Conservation (phyloP, 2,797 vertebrate species). For the Gymnodraco acuticeps region DNA sequence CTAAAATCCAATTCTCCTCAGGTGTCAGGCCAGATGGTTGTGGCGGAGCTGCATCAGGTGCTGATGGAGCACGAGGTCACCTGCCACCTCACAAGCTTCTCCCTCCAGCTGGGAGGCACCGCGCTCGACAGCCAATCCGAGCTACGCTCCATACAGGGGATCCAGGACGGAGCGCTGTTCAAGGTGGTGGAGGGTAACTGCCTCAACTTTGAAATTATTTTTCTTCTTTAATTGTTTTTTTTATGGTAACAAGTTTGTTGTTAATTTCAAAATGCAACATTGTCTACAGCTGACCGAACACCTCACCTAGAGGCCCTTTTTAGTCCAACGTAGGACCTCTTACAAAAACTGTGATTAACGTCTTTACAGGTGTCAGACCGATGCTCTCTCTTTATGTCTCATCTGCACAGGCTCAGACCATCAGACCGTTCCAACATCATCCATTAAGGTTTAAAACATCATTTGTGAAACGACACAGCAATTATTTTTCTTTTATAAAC, state of each 20-base stretch:
- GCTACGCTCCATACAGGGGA: constrained; percentile 88
- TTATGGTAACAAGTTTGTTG: not conserved
- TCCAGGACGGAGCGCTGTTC: constrained; percentile 89
- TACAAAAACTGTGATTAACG: not conserved
- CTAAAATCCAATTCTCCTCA: constrained; percentile 55
- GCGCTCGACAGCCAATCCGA: constrained; percentile 90
- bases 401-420: too few species aligned
- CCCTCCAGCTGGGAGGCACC: constrained; percentile 90
- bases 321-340: not conserved
- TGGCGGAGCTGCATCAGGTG: constrained; percentile 95
- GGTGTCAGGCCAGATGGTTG: constrained; percentile 96
- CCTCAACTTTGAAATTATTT: not conserved
- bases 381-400: not conserved
- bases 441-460: not conserved
- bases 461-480: not conserved
- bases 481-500: not conserved
- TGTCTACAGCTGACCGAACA: not conserved
- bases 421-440: not conserved
- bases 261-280: not conserved
- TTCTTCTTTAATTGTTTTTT: not conserved
- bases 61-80: constrained; percentile 95
- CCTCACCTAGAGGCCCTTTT: not conserved
- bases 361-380: not conserved
- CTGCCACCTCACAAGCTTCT: constrained; percentile 95
- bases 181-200: constrained; percentile 93